Evolutionary conservation across 2,888 invertebrate species (phyloP).

Genomic region (Dysmachus trigonus): DNA sequence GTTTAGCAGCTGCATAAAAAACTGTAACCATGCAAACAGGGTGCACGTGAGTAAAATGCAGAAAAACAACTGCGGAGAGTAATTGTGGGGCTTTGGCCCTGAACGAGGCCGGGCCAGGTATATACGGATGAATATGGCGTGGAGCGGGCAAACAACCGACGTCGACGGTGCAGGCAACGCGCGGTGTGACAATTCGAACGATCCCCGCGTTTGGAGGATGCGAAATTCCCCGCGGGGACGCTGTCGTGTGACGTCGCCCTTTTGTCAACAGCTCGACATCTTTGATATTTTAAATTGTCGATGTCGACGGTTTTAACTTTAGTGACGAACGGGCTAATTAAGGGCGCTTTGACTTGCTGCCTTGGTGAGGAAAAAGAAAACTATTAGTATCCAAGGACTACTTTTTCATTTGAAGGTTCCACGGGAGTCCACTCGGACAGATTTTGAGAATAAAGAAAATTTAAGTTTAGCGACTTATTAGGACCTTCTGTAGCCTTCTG

Average conservation of each 20-base stretch:
- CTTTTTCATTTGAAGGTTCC: too few species aligned
- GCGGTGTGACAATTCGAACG: not conserved
- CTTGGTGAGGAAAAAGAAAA: too few species aligned
- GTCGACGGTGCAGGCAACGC: not conserved
- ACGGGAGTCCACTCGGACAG: too few species aligned
- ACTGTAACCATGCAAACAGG: slow-evolving; percentile 11
- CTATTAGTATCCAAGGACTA: not conserved
- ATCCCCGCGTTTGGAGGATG: not conserved
- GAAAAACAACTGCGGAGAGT: not conserved
- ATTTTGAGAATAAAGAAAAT: too few species aligned
- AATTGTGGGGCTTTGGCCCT: not conserved
- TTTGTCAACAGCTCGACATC: not conserved
- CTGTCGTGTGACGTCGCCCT: not conserved
- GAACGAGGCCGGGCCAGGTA: not conserved
- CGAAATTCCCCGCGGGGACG: not conserved
- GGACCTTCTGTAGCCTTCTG: too few species aligned
- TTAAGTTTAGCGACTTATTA: too few species aligned
- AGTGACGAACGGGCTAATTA: not conserved
- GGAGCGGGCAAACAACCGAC: not conserved
- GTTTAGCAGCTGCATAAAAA: slow-evolving; percentile 25
- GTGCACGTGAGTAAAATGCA: slow-evolving; percentile 23
- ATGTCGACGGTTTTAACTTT: not conserved
- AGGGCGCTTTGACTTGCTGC: not conserved
- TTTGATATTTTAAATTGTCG: slow-evolving; percentile 17
- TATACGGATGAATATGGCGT: not conserved